phyloP scores from a whole-genome alignment of 23 tunicate species.

The Botrylloides violaceus region DNA sequence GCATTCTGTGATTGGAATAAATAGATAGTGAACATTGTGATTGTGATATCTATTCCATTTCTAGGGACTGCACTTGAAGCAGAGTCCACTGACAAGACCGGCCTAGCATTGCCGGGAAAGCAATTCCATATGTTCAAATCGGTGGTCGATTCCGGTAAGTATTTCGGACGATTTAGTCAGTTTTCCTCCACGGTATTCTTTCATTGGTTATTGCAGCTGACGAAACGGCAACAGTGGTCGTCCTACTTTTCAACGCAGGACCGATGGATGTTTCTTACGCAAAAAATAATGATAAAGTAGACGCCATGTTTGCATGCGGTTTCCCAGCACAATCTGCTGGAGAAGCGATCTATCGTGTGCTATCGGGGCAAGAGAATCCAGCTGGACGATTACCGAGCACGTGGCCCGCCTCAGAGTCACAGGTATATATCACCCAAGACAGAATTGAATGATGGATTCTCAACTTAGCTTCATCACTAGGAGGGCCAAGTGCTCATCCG shows the following conservation, averaged over 20 bases:
- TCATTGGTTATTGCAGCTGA: conserved; percentile 32
- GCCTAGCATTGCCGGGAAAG: conserved; percentile 45
- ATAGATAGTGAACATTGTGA: background rate
- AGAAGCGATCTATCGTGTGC: conserved; percentile 29
- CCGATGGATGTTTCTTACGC: conserved; percentile 51
- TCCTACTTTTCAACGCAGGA: conserved; percentile 70
- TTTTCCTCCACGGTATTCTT: too few relatives aligned
- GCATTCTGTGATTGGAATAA: background rate
- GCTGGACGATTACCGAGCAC: conserved; percentile 80
- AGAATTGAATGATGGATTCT: background rate
- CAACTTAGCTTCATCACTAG: too few relatives aligned
- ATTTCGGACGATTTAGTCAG: too few relatives aligned
- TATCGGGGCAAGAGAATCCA: conserved; percentile 47
- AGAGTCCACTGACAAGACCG: conserved; percentile 45
- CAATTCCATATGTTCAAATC: conserved; percentile 51
- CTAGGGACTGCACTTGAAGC: conserved; percentile 71
- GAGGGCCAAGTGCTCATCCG: too few relatives aligned
- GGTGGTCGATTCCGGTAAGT: conserved; percentile 49
- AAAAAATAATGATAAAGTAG: background rate
- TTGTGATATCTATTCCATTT: background rate
- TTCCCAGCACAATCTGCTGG: conserved; percentile 80
- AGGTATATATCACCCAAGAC: conserved; percentile 22
- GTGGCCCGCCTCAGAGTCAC: conserved; percentile 42
- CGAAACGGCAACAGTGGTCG: conserved; percentile 20
- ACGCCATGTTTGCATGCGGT: conserved; percentile 52